phyloP scores from a whole-genome alignment of 2,888 invertebrate species.

The Cephus sareptanus region DNA sequence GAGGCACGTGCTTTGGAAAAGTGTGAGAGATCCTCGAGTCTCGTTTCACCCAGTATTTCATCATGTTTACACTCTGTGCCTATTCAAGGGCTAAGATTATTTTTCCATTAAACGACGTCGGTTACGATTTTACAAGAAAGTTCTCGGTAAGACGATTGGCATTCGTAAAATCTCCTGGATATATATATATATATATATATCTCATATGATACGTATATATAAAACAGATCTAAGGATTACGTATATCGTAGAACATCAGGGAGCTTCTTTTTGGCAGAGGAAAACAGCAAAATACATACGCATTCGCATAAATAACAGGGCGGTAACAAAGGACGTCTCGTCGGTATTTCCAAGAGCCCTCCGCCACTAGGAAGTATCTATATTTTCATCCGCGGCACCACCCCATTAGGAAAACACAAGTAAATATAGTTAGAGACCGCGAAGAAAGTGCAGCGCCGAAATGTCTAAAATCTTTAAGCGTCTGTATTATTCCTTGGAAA shows the following conservation, averaged over 20 bases:
- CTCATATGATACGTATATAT: no score
- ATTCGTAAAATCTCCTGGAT: neutral
- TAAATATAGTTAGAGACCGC: neutral
- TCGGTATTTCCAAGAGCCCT: neutral
- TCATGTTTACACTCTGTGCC: neutral
- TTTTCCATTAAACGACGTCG: neutral
- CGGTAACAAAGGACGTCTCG: neutral
- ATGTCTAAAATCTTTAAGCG: neutral
- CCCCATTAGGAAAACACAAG: neutral
- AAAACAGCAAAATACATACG: neutral
- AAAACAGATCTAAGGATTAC: no score
- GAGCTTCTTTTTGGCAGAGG: neutral
- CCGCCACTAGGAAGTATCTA: neutral
- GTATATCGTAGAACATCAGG: neutral
- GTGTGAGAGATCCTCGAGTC: neutral
- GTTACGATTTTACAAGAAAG: neutral
- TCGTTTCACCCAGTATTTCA: neutral
- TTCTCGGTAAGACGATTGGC: neutral
- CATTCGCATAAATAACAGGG: conserved; percentile 2
- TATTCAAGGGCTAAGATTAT: neutral
- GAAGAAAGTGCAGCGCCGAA: neutral
- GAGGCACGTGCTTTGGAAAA: neutral
- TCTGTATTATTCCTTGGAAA: neutral
- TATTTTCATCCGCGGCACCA: neutral
- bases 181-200: no score